A percentile compares a stretch with the other conserved stretches of the same genome.
These are phyloP conservation scores for Echinarachnius parma DNA, from an alignment of 53 echinoderm and acorn worm genomes.

Conservation along the genomic window DNA sequence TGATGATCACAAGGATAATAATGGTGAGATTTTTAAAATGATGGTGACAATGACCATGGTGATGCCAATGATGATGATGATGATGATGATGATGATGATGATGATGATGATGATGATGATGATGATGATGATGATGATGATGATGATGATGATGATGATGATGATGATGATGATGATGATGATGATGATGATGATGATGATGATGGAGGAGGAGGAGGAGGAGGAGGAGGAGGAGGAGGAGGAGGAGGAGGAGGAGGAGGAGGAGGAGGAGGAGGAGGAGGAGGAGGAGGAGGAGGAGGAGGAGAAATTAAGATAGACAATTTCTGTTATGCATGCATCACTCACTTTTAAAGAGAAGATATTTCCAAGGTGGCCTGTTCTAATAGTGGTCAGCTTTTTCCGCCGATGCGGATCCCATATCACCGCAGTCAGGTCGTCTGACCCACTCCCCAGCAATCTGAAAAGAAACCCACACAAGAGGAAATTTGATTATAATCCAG, in stretches of 20 bases:
- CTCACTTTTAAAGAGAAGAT: conserved; percentile 94
- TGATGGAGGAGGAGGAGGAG: conserved; percentile 6
- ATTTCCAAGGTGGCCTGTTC: conserved; percentile 96
- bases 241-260: too few species aligned
- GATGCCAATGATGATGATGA: not conserved
- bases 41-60: too few species aligned
- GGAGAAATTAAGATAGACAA: too few species aligned
- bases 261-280: too few species aligned
- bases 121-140: conserved; percentile 31
- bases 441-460: conserved; percentile 91
- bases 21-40: too few species aligned
- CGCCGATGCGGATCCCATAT: conserved; percentile 91
- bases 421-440: conserved; percentile 93
- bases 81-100: conserved; percentile 21
- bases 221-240: too few species aligned
- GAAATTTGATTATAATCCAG: not conserved
- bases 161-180: conserved; percentile 39
- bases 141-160: conserved; percentile 41
- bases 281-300: too few species aligned
- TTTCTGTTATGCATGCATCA: too few species aligned
- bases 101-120: conserved; percentile 28
- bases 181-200: conserved; percentile 41
- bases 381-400: conserved; percentile 64
- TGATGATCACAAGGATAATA: too few species aligned
- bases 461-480: not conserved